These are phyloP conservation scores for Notothenia coriiceps DNA, from an alignment of 2,113 vertebrate species.

Conservation along the genomic window DNA sequence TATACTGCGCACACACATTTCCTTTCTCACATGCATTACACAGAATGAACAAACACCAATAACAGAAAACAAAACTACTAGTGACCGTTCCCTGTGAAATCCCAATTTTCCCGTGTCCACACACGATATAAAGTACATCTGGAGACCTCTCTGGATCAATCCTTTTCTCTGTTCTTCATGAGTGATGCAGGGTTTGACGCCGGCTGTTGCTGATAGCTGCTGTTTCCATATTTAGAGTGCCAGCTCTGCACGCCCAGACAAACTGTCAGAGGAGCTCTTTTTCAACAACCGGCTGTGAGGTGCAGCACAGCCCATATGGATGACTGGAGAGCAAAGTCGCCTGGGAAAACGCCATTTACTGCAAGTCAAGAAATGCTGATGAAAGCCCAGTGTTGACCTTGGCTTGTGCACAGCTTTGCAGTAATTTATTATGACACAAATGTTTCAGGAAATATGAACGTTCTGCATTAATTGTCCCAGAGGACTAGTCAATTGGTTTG, in stretches of 20 bases:
- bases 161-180: slow-evolving; percentile 27
- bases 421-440: slow-evolving; percentile 56
- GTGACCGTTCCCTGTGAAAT: slow-evolving; percentile 12
- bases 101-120: not conserved
- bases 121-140: slow-evolving; percentile 4
- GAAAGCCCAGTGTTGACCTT: slow-evolving; percentile 60
- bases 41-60: slow-evolving; percentile 1
- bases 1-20: slow-evolving; percentile 5
- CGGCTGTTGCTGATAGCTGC: slow-evolving; percentile 57
- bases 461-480: slow-evolving; percentile 59
- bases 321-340: slow-evolving; percentile 40
- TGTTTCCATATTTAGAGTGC: slow-evolving; percentile 70
- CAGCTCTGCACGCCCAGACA: slow-evolving; percentile 40
- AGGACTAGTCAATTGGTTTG: slow-evolving; percentile 43
- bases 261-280: slow-evolving; percentile 61
- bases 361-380: slow-evolving; percentile 48
- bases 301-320: slow-evolving; percentile 47
- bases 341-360: slow-evolving; percentile 55
- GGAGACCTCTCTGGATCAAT: slow-evolving; percentile 21
- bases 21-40: not conserved
- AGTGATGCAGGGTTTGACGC: slow-evolving; percentile 36
- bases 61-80: slow-evolving; percentile 7
- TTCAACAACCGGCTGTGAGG: slow-evolving; percentile 45
- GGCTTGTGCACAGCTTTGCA: slow-evolving; percentile 34
- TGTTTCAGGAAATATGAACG: slow-evolving; percentile 54